Percentiles rank a stretch among this genome's conserved stretches.
These are phyloP conservation scores for Nasonia oneida DNA, from an alignment of 2,888 invertebrate genomes.

Conservation along the genomic window DNA sequence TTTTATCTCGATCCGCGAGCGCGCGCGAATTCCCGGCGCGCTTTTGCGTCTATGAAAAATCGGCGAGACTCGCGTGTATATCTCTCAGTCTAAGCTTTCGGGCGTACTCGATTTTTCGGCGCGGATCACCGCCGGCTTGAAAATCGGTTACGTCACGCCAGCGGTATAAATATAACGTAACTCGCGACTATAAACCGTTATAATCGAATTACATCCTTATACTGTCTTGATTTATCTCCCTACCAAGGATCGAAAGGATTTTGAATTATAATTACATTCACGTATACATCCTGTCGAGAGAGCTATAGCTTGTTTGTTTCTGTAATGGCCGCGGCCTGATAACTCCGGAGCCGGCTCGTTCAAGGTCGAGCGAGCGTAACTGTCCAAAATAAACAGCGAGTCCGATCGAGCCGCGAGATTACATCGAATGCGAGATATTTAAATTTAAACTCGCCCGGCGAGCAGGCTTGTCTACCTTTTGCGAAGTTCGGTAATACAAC, in stretches of 20 bases:
- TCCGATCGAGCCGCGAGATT: no score
- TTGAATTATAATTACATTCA: not conserved
- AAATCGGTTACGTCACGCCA: not conserved
- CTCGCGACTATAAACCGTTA: slow-evolving; percentile 4
- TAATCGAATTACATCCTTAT: not conserved
- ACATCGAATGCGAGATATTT: no score
- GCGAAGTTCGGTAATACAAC: not conserved
- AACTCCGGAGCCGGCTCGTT: not conserved
- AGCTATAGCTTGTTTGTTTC: not conserved
- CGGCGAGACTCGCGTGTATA: not conserved
- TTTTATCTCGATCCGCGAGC: not conserved
- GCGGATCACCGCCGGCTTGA: not conserved
- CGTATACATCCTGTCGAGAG: not conserved
- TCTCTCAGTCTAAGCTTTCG: not conserved
- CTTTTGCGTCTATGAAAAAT: not conserved
- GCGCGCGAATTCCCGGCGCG: not conserved
- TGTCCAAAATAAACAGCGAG: slow-evolving; percentile 3
- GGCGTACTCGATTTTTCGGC: not conserved
- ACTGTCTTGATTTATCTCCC: not conserved
- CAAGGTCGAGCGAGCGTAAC: not conserved
- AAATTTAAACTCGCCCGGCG: no score
- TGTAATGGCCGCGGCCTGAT: not conserved
- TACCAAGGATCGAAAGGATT: not conserved
- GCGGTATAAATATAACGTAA: not conserved
- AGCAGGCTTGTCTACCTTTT: not conserved